Percentiles rank a stretch among this genome's conserved stretches.
Evolutionary conservation across 2,797 vertebrate genomes (phyloP).

Genomic region (Carcharodon carcharias): DNA sequence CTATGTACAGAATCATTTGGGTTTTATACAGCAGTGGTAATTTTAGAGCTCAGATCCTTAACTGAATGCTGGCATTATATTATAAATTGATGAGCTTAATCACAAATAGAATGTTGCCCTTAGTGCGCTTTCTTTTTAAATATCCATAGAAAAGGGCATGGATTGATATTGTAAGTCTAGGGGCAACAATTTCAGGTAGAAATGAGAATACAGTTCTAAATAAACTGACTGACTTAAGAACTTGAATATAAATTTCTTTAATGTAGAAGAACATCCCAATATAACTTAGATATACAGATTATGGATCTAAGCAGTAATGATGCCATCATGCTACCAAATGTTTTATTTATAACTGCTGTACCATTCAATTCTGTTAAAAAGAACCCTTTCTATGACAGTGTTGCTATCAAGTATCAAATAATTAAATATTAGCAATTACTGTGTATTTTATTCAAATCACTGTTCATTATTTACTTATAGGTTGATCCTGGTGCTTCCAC

Average conservation of each 20-base stretch:
- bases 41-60: background rate
- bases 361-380: background rate
- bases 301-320: background rate
- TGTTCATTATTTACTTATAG: constrained; percentile 50
- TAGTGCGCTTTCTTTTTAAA: background rate
- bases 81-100: background rate
- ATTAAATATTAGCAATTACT: background rate
- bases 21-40: background rate
- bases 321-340: background rate
- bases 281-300: background rate
- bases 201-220: background rate
- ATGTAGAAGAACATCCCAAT: background rate
- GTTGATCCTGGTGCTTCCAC: constrained; percentile 64
- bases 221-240: background rate
- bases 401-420: background rate
- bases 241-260: too few relatives aligned
- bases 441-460: background rate
- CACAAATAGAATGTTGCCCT: background rate
- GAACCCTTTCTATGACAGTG: background rate
- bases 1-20: background rate
- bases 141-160: background rate
- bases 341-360: background rate
- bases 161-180: background rate
- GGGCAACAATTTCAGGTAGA: background rate
- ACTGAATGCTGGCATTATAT: background rate